These are phyloP conservation scores for Chaenogobius annularis DNA, from an alignment of 2,113 vertebrate species.

Conservation along the genomic window DNA sequence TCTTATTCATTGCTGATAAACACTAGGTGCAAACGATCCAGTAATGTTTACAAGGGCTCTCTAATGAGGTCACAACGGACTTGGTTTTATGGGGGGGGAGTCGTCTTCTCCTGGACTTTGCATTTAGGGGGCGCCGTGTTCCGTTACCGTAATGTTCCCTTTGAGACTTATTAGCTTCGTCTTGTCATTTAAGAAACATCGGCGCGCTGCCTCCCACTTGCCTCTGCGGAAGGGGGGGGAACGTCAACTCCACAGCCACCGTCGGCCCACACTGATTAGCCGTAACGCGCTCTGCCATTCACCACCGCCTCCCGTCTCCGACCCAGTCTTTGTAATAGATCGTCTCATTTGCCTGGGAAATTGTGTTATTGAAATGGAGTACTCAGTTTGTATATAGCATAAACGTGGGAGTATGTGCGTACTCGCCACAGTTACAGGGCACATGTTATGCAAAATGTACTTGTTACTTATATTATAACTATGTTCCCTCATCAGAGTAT, in stretches of 20 bases:
- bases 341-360: not conserved
- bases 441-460: too few relatives aligned
- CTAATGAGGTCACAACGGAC: constrained; percentile 60
- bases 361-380: not conserved
- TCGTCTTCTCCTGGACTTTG: constrained; percentile 8
- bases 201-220: constrained; percentile 16
- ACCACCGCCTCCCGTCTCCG: not conserved
- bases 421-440: too few relatives aligned
- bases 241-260: constrained; percentile 25
- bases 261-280: constrained; percentile 17
- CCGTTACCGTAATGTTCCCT: constrained; percentile 36
- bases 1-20: too few relatives aligned
- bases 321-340: not conserved
- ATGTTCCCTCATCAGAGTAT: too few relatives aligned
- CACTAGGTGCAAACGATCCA: not conserved
- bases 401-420: too few relatives aligned
- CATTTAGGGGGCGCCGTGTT: not conserved
- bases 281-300: not conserved
- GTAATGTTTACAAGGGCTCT: constrained; percentile 13
- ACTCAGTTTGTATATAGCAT: not conserved
- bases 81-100: not conserved
- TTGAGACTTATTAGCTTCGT: constrained; percentile 52
- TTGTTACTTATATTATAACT: too few relatives aligned
- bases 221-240: constrained; percentile 38
- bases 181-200: constrained; percentile 47